Base-by-base conservation (phyloP, 2,113 vertebrate genomes). In the Guaruba guarouba region DNA sequence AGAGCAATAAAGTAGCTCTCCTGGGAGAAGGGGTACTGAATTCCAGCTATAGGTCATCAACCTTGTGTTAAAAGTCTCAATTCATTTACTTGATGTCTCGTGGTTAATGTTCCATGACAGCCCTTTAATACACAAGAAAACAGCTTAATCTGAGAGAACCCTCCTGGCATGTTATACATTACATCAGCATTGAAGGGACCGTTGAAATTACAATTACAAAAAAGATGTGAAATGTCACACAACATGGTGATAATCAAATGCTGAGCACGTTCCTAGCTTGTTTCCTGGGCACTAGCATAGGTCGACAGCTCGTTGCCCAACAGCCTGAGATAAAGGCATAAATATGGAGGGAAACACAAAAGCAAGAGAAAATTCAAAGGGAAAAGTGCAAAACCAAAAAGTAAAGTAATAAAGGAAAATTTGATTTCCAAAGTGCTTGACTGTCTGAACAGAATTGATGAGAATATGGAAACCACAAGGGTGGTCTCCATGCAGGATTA, bases 91-190 rank as follows among this genome's bases (percentile, higher is more conserved):
- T 89, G 69, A 80, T 76, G 91, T 87, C 80, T 95, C 57, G 41
- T 0, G 0, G 66, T 81, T 95, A 96, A 95, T 85, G 91, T 95
- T 89, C 91, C 35, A 1, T 95, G 77, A 76, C 67, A 48, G 31
- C 31, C 57, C 66, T 95, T 95, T 95, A 93, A 92, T 91, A 92
- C 33, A 87, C 44, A 87, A 76, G 84, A 92, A 96, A 95, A 79
- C 81, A 92, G n/a, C 66, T 93, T 93, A 76, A 91, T 95, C 74
- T 82, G 48, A 84, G 70, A 84, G 35, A 3, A 0, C 48, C 77
- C 78, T 93, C 57, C 83, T 95, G 81, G 52, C 77, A 7, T 9
- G 39, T 71, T 78, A 76, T 68, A 91, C 64, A 92, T 95, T 92
- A 82, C 52, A 68, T 79, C 44, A 41, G 43, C 83, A 64, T 95